A percentile compares a stretch with the other conserved stretches of the same genome.
These are phyloP conservation scores for Arizona elegans DNA, from an alignment of 2,113 vertebrate genomes.

Conservation along the genomic window DNA sequence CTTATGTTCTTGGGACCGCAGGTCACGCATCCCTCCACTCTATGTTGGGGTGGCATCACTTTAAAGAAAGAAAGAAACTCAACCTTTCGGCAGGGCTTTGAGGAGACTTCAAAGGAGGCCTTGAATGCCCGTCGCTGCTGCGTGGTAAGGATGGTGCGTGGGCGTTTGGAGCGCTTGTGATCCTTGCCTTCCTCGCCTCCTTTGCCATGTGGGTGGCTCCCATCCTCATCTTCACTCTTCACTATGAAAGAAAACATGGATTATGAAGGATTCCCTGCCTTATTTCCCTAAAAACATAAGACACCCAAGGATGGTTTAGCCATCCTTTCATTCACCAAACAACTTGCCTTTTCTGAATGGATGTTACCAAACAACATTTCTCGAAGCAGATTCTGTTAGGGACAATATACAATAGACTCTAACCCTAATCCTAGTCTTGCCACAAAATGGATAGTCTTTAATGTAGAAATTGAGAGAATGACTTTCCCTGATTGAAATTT, in stretches of 20 bases:
- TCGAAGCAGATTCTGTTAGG: not conserved
- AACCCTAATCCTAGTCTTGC: not conserved
- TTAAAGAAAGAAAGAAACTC: not conserved
- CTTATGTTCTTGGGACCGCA: not conserved
- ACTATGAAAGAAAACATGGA: slow-evolving; percentile 60
- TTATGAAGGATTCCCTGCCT: not conserved
- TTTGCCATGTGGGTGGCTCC: slow-evolving; percentile 74
- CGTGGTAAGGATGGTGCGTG: slow-evolving; percentile 87
- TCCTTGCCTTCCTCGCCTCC: slow-evolving; percentile 81
- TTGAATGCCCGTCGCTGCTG: slow-evolving; percentile 89
- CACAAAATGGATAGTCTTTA: not conserved
- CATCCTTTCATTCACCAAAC: not conserved
- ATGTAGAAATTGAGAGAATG: not conserved
- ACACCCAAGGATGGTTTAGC: not conserved
- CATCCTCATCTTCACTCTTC: slow-evolving; percentile 87
- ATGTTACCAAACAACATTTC: not conserved
- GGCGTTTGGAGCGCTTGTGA: slow-evolving; percentile 85
- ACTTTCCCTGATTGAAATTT: not conserved
- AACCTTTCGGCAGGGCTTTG: slow-evolving; percentile 89
- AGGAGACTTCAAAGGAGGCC: slow-evolving; percentile 91
- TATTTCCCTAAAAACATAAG: not conserved
- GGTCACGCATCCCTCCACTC: not conserved
- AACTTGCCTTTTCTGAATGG: not conserved
- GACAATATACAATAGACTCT: not conserved
- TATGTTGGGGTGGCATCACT: not conserved